Evolutionary conservation across 2,888 invertebrate species (phyloP).

Genomic region (Lepeophtheirus nordmannii): DNA sequence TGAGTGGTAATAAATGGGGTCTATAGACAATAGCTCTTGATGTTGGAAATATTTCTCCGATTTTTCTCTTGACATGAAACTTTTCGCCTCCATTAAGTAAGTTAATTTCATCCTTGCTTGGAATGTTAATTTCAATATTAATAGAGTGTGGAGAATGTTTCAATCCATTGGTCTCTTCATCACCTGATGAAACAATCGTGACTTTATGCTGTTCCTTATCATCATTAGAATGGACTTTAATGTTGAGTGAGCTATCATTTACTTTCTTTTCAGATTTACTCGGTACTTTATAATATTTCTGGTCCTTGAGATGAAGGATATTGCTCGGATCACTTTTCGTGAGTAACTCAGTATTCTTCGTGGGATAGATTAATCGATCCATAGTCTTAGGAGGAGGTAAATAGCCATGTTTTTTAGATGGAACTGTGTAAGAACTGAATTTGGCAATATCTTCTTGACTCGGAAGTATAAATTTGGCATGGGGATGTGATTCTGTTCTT

Average conservation of each 20-base stretch:
- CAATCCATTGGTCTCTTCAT: neutral
- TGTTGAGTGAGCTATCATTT: neutral
- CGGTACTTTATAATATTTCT: conserved; percentile 1
- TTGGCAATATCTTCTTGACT: neutral
- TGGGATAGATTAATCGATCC: neutral
- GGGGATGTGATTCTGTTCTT: neutral
- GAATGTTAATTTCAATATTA: conserved; percentile 19
- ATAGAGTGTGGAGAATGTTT: neutral
- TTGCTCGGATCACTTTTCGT: neutral
- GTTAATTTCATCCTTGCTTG: neutral
- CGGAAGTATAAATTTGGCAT: neutral
- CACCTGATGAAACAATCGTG: neutral
- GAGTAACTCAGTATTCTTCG: neutral
- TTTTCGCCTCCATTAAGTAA: neutral
- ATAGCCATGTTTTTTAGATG: neutral
- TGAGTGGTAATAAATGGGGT: neutral
- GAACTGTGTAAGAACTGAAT: neutral
- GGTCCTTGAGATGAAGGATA: neutral
- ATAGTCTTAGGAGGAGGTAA: neutral
- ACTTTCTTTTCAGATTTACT: neutral
- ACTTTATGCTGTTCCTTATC: neutral
- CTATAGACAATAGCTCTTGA: neutral
- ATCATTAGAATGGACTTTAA: neutral
- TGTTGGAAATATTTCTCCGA: neutral
- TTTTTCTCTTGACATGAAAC: neutral